These are phyloP conservation scores for Palythoa grandiflora DNA, from an alignment of 92 coral and sea anemone species.

Conservation along the genomic window DNA sequence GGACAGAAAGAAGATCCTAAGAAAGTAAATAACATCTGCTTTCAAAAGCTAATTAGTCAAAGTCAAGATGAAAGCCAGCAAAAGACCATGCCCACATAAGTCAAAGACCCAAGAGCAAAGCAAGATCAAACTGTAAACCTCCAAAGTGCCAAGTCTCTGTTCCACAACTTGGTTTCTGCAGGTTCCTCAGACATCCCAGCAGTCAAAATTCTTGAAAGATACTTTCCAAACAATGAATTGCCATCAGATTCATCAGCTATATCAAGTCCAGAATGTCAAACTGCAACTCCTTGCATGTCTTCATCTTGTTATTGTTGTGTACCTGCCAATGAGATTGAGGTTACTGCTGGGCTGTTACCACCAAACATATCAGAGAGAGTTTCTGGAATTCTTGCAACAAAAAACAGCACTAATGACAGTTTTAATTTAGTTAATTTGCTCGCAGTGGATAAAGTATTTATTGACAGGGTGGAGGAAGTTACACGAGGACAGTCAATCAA, in stretches of 20 bases:
- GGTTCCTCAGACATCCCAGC: slow-evolving; percentile 44
- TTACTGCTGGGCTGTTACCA: slow-evolving; percentile 8
- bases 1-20: slow-evolving; percentile 38
- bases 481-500: slow-evolving; percentile 47
- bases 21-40: slow-evolving; percentile 29
- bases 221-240: slow-evolving; percentile 27
- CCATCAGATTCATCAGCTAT: neutral
- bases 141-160: slow-evolving; percentile 37
- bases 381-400: slow-evolving; percentile 19
- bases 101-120: slow-evolving; percentile 46
- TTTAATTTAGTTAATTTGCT: neutral
- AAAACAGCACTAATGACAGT: neutral
- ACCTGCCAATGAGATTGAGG: slow-evolving; percentile 10
- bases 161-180: slow-evolving; percentile 37
- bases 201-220: slow-evolving; percentile 44
- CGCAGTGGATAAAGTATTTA: slow-evolving; percentile 32
- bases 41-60: slow-evolving; percentile 34
- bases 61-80: slow-evolving; percentile 20
- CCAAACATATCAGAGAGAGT: slow-evolving; percentile 41
- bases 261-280: slow-evolving; percentile 14
- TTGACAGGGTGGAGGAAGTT: slow-evolving; percentile 41
- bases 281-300: slow-evolving; percentile 1
- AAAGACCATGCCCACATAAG: neutral
- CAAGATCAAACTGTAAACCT: slow-evolving; percentile 29
- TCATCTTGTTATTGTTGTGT: slow-evolving; percentile 15